Conservation (phyloP, 2,113 vertebrate species). For the Dasyprocta punctata region DNA sequence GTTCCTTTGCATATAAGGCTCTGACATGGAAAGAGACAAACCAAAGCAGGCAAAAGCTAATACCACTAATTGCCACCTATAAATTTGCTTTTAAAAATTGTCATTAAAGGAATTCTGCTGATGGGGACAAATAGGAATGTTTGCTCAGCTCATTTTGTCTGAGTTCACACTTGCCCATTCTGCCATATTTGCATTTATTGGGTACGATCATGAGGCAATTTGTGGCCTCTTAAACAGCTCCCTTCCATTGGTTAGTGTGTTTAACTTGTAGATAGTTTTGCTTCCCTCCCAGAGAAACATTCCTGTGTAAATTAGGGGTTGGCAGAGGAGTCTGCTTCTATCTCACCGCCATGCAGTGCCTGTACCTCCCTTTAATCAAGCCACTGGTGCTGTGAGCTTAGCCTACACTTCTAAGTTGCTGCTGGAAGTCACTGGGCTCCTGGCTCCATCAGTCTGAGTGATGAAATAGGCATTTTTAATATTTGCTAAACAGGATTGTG, state of each 20-base stretch:
- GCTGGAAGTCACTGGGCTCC: constrained; percentile 64
- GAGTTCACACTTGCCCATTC: constrained; percentile 4
- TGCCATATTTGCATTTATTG: constrained; percentile 67
- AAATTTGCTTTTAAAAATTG: constrained; percentile 71
- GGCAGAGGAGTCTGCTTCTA: background rate
- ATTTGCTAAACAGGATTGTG: constrained; percentile 85
- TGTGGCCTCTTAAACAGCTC: constrained; percentile 40
- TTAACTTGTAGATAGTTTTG: background rate
- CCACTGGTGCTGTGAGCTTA: constrained; percentile 36
- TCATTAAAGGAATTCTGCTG: constrained; percentile 72
- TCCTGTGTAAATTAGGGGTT: background rate
- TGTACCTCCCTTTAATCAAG: background rate
- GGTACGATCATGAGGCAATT: constrained; percentile 23
- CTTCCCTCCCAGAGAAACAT: background rate
- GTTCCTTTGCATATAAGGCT: background rate
- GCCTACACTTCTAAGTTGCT: constrained; percentile 1
- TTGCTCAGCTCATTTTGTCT: constrained; percentile 67
- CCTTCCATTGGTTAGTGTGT: background rate
- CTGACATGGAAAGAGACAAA: constrained; percentile 50
- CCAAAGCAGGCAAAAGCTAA: background rate
- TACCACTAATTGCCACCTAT: background rate
- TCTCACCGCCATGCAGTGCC: constrained; percentile 22
- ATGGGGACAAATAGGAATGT: constrained; percentile 52
- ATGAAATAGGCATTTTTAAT: constrained; percentile 85
- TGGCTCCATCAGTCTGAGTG: constrained; percentile 82